Evolutionary conservation across 2,113 vertebrate genomes (phyloP), one percentile per base, ranked within the genome.

Genomic region (Stegastes partitus): DNA sequence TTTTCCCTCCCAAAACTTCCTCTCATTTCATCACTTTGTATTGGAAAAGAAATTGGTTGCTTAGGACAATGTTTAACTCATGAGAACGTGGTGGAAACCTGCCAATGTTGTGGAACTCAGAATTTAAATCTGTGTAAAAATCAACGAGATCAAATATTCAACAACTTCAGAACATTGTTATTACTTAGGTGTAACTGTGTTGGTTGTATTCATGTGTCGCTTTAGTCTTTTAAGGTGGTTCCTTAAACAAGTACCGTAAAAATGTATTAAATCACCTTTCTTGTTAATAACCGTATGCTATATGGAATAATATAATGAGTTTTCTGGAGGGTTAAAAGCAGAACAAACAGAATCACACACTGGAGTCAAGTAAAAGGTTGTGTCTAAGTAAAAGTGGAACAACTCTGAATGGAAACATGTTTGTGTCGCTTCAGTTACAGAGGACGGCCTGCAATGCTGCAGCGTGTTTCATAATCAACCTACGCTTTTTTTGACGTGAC

Each of bases 341-440:
- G 18, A 28, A 31, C 16, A 4, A n/a, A 28, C 39, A 63, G 0
- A 19, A 39, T 18, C 1, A 11, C 5, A 19, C 9, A 26, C 7
- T n/a, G 16, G 23, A 26, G 39, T n/a, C 4, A 7, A n/a, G n/a
- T 34, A 8, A 19, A 5, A 31, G 7, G 11, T 21, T 2, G 26
- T 22, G 37, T 58, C 2, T 69, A 39, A 72, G 37, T 49, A 1
- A 39, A 74, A 66, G 42, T 76, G 77, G 45, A 75, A 80, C 74
- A 74, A 68, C 3, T 44, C 37, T 81, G 44, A 88, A 23, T 61
- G 79, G 74, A 82, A 91, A 88, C 44, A 42, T 68, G 58, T 70
- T n/a, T 74, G n/a, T 85, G n/a, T 85, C 47, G 3, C 4, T 66
- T 15, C 70, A 55, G 70, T 45, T 45, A 19, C 77, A 69, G 75